A percentile compares a stretch with the other conserved stretches of the same genome.
These are phyloP conservation scores for Falco naumanni DNA, from an alignment of 2,797 vertebrate species.

Conservation along the genomic window DNA sequence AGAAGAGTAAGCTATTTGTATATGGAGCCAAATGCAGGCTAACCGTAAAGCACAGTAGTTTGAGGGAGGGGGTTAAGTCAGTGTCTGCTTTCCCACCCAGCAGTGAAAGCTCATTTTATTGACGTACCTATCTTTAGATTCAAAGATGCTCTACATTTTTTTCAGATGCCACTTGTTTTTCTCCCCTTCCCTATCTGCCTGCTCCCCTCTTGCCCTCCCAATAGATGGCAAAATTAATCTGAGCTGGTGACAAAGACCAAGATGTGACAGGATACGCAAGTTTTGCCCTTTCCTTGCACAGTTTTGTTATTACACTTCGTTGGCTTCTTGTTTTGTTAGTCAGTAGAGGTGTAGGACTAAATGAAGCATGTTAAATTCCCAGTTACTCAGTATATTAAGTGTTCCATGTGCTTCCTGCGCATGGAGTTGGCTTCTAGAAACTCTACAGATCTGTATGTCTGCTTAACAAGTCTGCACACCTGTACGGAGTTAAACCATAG, in stretches of 20 bases:
- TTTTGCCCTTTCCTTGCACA: background rate
- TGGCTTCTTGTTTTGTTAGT: background rate
- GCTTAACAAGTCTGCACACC: background rate
- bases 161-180: background rate
- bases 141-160: background rate
- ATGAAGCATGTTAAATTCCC: background rate
- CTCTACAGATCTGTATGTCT: background rate
- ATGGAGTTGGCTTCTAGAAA: background rate
- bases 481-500: background rate
- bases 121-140: background rate
- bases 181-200: background rate
- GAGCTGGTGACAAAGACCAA: background rate
- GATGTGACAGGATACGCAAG: background rate
- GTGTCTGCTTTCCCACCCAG: background rate
- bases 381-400: background rate
- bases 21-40: background rate
- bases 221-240: background rate
- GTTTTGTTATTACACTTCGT: background rate
- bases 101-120: background rate
- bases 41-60: background rate
- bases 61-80: background rate
- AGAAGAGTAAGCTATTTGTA: background rate
- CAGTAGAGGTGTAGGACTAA: background rate
- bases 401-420: background rate
- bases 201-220: fast-evolving